phyloP scores from a whole-genome alignment of 2,113 vertebrate species.

The Chunga burmeisteri region DNA sequence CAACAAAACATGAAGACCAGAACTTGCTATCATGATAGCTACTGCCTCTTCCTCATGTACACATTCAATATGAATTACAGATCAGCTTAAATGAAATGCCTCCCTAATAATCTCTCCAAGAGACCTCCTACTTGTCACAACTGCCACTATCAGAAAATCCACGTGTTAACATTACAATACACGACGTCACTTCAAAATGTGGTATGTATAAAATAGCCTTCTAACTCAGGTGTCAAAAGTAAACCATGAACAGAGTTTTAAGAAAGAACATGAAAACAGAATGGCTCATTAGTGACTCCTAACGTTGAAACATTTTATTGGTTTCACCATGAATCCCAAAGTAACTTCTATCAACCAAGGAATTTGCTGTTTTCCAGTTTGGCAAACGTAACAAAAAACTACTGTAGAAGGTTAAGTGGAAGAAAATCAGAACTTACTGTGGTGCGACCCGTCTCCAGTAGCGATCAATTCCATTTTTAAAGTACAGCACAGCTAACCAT shows the following conservation, averaged over 20 bases:
- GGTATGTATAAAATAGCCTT: background rate
- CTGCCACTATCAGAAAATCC: background rate
- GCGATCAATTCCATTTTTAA: slow-evolving; percentile 98
- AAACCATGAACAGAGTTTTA: background rate
- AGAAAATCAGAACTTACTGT: slow-evolving; percentile 82
- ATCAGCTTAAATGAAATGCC: background rate
- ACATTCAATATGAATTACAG: background rate
- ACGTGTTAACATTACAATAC: background rate
- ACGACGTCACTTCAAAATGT: background rate
- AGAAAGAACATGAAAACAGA: background rate
- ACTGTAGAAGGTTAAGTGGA: background rate
- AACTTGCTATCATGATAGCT: background rate
- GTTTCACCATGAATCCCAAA: background rate
- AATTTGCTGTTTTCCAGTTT: background rate
- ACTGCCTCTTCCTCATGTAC: background rate
- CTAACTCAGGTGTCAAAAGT: background rate
- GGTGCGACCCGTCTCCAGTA: slow-evolving; percentile 96
- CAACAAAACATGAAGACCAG: background rate
- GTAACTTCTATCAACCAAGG: background rate
- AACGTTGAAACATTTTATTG: background rate
- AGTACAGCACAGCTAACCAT: slow-evolving; percentile 96
- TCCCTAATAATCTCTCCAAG: background rate
- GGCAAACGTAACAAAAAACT: background rate
- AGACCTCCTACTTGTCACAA: background rate
- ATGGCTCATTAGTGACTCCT: background rate